Evolutionary conservation across 2,888 invertebrate species (phyloP).

Genomic region (Polia nebulosa): DNA sequence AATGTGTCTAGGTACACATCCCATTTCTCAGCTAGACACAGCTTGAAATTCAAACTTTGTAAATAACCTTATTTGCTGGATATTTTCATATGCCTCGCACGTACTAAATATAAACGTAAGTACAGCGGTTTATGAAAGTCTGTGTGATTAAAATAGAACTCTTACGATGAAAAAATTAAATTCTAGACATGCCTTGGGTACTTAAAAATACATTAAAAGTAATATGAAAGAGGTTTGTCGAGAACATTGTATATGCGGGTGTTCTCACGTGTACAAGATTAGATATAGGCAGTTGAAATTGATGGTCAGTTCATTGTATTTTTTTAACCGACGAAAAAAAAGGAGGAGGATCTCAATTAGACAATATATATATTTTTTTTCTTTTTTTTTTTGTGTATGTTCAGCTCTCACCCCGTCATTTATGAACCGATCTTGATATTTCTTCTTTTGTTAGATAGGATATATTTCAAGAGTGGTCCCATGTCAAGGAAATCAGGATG

Average conservation of each 20-base stretch:
- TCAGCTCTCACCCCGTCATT: too few relatives aligned
- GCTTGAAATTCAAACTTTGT: not conserved
- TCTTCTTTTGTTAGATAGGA: too few relatives aligned
- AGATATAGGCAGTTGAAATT: too few relatives aligned
- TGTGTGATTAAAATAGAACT: conserved; percentile 37
- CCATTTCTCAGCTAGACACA: not conserved
- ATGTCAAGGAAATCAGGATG: too few relatives aligned
- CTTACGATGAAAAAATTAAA: conserved; percentile 32
- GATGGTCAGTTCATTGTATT: too few relatives aligned
- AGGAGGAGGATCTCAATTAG: too few relatives aligned
- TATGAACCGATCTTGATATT: too few relatives aligned
- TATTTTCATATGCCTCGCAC: conserved; percentile 43
- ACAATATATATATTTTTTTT: too few relatives aligned
- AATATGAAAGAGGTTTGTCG: not conserved
- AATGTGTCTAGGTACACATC: too few relatives aligned
- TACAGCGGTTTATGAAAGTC: conserved; percentile 27
- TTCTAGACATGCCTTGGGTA: conserved; percentile 12
- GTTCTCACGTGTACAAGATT: not conserved
- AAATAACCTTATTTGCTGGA: conserved; percentile 6
- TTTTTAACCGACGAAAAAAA: too few relatives aligned
- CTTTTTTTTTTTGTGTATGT: too few relatives aligned
- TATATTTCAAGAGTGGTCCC: too few relatives aligned
- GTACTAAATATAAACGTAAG: conserved; percentile 39
- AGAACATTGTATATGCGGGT: not conserved
- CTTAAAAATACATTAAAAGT: conserved; percentile 26